Conservation (phyloP, 2,113 vertebrate species). For the Oncorhynchus clarkii region DNA sequence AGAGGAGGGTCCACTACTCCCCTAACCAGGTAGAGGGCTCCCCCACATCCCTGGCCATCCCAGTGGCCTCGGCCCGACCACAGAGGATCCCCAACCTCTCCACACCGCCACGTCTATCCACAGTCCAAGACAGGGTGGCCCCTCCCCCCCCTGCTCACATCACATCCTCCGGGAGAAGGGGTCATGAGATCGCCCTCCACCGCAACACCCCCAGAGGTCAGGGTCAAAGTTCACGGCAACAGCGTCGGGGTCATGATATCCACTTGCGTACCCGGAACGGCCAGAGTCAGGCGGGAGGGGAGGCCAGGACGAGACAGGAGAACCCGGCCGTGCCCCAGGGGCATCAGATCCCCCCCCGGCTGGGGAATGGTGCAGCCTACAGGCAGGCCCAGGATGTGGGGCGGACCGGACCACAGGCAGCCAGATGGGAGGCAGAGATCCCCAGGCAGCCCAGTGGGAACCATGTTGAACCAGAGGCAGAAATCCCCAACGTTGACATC, state of each 20-base stretch:
- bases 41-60: not conserved
- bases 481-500: too few species aligned
- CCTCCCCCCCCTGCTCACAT: not conserved
- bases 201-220: slow-evolving; percentile 50
- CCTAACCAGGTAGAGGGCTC: slow-evolving; percentile 45
- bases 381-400: slow-evolving; percentile 55
- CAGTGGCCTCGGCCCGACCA: not conserved
- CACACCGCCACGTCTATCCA: not conserved
- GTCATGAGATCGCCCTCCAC: slow-evolving; percentile 72
- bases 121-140: too few species aligned
- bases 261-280: slow-evolving; percentile 63
- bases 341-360: slow-evolving; percentile 59
- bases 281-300: slow-evolving; percentile 18
- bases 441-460: slow-evolving; percentile 58
- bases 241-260: slow-evolving; percentile 70
- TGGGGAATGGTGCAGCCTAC: slow-evolving; percentile 48
- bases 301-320: slow-evolving; percentile 25
- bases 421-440: not conserved
- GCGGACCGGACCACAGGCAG: slow-evolving; percentile 21
- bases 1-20: slow-evolving; percentile 43
- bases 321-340: slow-evolving; percentile 52
- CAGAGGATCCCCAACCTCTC: slow-evolving; percentile 15
- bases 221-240: slow-evolving; percentile 30
- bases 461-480: slow-evolving; percentile 51
- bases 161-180: slow-evolving; percentile 38